A percentile compares a stretch with the other conserved stretches of the same genome.
phyloP scores from a whole-genome alignment of 2,797 vertebrate genomes.

The Dromococcyx pavoninus region DNA sequence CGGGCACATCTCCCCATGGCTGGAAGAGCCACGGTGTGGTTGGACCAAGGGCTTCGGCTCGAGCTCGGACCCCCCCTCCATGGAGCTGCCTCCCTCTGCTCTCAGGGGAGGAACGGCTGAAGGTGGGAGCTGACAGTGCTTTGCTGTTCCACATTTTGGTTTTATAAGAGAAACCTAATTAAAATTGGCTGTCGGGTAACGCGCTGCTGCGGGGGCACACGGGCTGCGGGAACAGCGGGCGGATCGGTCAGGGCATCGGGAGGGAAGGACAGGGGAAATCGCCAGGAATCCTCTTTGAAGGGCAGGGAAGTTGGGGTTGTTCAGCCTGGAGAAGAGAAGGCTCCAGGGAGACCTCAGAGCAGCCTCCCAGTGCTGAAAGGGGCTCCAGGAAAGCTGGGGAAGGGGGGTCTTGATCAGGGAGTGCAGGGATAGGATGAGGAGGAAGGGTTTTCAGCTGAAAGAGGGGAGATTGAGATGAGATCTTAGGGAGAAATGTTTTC shows the following conservation, averaged over 20 bases:
- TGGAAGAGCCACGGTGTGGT: neutral
- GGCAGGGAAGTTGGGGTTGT: neutral
- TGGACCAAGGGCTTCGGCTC: neutral
- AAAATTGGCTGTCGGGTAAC: neutral
- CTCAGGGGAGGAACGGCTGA: neutral
- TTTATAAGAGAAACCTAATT: slow-evolving; percentile 47
- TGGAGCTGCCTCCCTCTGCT: slow-evolving; percentile 8
- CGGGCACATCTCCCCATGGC: neutral
- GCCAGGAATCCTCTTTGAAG: neutral
- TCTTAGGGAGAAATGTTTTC: no score
- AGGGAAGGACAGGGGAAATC: neutral
- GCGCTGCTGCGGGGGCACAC: neutral
- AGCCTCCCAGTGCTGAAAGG: no score
- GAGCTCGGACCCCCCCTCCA: fast-evolving
- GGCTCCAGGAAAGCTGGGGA: no score
- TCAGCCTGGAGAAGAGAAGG: no score
- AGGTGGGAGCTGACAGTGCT: neutral
- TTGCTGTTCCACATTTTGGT: neutral
- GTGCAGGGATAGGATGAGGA: no score
- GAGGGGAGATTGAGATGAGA: no score
- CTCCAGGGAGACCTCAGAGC: no score
- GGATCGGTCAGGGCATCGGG: neutral
- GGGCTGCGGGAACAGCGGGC: neutral
- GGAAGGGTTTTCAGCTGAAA: no score
- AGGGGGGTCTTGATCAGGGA: no score